phyloP scores from a whole-genome alignment of 1,140 invertebrate genomes.

The Platorchestia sp. region DNA sequence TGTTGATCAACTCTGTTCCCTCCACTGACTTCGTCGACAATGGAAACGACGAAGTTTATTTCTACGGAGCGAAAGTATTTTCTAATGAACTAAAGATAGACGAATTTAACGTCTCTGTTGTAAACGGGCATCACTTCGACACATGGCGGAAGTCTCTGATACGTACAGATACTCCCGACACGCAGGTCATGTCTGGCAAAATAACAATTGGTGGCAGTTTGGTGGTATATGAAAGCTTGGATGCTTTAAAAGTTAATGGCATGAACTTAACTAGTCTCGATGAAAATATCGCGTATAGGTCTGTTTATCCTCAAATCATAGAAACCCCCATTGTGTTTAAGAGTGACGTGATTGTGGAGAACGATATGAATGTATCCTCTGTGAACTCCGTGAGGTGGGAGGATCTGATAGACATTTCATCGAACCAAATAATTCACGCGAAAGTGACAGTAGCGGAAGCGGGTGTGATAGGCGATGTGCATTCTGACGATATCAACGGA shows the following conservation, averaged over 20 bases:
- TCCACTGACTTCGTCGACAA: neutral
- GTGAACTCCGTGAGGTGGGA: neutral
- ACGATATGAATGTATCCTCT: neutral
- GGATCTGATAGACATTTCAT: neutral
- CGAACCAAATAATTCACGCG: neutral
- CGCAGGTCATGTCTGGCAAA: neutral
- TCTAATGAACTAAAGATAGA: neutral
- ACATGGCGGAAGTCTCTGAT: neutral
- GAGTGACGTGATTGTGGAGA: neutral
- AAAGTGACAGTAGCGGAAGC: neutral
- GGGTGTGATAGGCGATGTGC: neutral
- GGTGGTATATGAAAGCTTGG: neutral
- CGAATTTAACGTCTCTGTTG: neutral
- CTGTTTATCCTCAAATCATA: neutral
- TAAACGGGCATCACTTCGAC: constrained; percentile 4
- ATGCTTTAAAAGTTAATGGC: neutral
- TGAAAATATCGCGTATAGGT: neutral
- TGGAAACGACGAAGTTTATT: neutral
- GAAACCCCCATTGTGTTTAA: neutral
- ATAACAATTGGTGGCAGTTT: neutral
- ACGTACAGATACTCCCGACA: neutral
- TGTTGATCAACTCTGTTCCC: neutral
- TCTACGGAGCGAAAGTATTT: constrained; percentile 1
- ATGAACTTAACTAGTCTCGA: neutral
- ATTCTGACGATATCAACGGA: neutral